Percentiles rank a stretch among this genome's conserved stretches.
Conservation (phyloP, 2,888 invertebrate genomes). For the Heliothis peltigera region DNA sequence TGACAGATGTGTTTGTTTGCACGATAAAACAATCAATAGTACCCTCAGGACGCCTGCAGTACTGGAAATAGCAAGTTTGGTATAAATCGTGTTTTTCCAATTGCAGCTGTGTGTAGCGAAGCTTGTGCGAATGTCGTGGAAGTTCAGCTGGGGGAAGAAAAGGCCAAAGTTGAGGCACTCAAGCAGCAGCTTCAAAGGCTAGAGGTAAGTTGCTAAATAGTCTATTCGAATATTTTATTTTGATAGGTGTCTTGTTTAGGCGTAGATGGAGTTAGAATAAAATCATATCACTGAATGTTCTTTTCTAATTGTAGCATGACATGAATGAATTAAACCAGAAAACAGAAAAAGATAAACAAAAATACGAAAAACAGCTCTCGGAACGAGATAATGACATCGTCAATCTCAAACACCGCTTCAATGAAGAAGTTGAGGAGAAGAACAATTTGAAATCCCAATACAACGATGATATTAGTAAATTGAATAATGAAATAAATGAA, state of each 20-base stretch:
- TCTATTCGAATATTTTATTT: neutral
- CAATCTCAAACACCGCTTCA: constrained; percentile 78
- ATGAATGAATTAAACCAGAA: constrained; percentile 69
- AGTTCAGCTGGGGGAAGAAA: constrained; percentile 83
- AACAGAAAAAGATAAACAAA: constrained; percentile 69
- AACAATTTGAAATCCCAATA: constrained; percentile 72
- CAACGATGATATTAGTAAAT: constrained; percentile 75
- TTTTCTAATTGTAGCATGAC: constrained; percentile 67
- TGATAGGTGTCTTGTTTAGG: neutral
- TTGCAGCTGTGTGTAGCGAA: constrained; percentile 79
- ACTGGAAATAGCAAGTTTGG: too few relatives aligned
- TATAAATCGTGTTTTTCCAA: neutral
- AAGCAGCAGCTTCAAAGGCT: constrained; percentile 78
- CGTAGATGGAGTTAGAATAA: too few relatives aligned
- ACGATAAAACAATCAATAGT: too few relatives aligned
- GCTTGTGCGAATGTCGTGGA: constrained; percentile 84
- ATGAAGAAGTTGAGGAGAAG: constrained; percentile 80
- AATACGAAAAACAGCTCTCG: constrained; percentile 67
- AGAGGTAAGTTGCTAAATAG: constrained; percentile 69
- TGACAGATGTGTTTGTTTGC: too few relatives aligned
- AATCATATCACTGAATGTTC: neutral
- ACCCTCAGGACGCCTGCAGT: too few relatives aligned
- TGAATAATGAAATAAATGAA: constrained; percentile 81
- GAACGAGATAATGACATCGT: constrained; percentile 77
- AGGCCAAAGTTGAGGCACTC: constrained; percentile 78